Conservation (phyloP, 2,888 invertebrate genomes). For the Hartigia nigra region DNA sequence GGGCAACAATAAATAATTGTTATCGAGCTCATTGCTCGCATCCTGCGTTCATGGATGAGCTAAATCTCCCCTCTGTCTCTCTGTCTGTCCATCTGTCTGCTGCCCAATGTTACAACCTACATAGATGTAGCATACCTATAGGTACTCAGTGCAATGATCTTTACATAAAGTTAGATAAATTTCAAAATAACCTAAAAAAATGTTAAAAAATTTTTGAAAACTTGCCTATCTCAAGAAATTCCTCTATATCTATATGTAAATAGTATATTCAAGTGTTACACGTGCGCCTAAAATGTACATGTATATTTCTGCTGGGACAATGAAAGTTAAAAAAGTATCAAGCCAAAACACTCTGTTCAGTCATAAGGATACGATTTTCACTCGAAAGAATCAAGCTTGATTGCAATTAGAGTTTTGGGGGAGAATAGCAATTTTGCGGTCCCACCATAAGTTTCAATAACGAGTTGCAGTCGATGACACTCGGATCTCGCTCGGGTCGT, state of each 20-base stretch:
- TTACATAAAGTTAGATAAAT: too few relatives aligned
- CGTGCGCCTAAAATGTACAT: too few relatives aligned
- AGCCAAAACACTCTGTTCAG: neutral
- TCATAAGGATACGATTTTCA: neutral
- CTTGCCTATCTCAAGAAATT: neutral
- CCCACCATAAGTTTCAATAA: constrained; percentile 43
- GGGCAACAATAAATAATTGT: constrained; percentile 64
- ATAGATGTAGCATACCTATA: neutral
- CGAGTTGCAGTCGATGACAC: constrained; percentile 42
- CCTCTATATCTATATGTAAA: too few relatives aligned
- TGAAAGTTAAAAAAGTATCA: neutral
- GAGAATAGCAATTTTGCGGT: neutral
- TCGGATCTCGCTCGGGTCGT: constrained; percentile 38
- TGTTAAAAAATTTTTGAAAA: neutral
- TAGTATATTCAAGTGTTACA: neutral
- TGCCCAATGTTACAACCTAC: neutral
- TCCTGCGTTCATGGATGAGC: constrained; percentile 55
- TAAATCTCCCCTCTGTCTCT: constrained; percentile 53
- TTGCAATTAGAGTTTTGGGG: constrained; percentile 51
- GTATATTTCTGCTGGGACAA: neutral
- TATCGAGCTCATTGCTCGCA: constrained; percentile 61
- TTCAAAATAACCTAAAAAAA: neutral
- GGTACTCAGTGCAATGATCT: neutral
- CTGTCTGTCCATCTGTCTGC: constrained; percentile 52
- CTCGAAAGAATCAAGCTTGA: constrained; percentile 40